A percentile compares a stretch with the other conserved stretches of the same genome.
Conservation (phyloP, 2,888 invertebrate species). For the Oasisia sp. region DNA sequence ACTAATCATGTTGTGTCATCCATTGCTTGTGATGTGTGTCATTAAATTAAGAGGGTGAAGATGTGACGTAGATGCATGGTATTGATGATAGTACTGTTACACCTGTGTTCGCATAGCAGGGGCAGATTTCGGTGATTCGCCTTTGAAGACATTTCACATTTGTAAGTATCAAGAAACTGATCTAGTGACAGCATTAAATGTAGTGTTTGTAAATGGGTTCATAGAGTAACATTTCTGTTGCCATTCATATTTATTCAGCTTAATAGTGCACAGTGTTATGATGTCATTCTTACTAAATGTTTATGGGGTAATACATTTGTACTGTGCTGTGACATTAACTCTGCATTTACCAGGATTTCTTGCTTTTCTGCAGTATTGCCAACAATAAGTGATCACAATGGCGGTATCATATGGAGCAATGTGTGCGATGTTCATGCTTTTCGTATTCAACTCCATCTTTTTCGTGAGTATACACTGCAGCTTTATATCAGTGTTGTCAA, state of each 20-base stretch:
- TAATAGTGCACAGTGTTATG: too few species aligned
- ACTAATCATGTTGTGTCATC: too few species aligned
- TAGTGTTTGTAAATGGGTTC: neutral
- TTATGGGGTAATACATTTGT: neutral
- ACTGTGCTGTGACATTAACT: neutral
- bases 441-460: slow-evolving; percentile 67
- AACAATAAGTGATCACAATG: slow-evolving; percentile 71
- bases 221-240: neutral
- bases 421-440: slow-evolving; percentile 66
- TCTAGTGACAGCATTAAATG: neutral
- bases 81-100: neutral
- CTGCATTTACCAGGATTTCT: neutral
- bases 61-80: neutral
- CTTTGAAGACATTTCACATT: neutral
- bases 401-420: slow-evolving; percentile 65
- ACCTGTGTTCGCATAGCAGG: neutral
- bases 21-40: neutral
- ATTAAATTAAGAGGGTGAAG: neutral
- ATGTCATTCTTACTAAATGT: neutral
- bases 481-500: neutral
- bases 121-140: neutral
- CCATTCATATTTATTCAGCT: neutral
- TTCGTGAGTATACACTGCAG: slow-evolving; percentile 61
- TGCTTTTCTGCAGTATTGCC: neutral
- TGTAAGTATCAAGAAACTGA: neutral